These are phyloP conservation scores for Climacteris rufus DNA, from an alignment of 2,113 vertebrate species.

Conservation along the genomic window DNA sequence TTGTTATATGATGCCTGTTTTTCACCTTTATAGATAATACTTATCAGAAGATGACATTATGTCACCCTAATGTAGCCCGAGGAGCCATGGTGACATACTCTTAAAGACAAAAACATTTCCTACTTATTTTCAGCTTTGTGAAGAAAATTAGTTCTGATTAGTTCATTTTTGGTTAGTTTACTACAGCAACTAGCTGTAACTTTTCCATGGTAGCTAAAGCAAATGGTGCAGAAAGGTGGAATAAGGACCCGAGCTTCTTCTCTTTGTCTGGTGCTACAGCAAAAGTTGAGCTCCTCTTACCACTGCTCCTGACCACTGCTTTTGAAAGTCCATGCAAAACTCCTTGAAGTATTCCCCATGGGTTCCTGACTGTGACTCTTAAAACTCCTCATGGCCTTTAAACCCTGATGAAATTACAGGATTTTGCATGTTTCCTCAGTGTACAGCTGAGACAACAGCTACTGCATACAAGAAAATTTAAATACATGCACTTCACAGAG, in stretches of 20 bases:
- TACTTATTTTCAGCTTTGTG: not conserved
- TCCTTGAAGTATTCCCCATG: not conserved
- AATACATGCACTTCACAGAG: fast-evolving
- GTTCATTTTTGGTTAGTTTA: not conserved
- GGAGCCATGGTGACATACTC: not conserved
- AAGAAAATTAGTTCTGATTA: not conserved
- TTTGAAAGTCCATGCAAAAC: not conserved
- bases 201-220: not conserved
- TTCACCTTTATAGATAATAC: not conserved
- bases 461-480: not conserved
- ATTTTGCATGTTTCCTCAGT: not conserved
- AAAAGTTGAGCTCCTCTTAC: not conserved
- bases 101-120: not conserved
- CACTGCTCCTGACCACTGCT: not conserved
- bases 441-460: not conserved
- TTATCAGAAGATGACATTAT: not conserved
- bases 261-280: not conserved
- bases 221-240: not conserved
- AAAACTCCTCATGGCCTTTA: not conserved
- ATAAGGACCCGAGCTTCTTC: not conserved
- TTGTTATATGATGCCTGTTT: not conserved
- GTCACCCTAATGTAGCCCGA: not conserved
- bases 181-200: not conserved
- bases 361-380: not conserved
- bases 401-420: not conserved